Conservation (phyloP, 2,113 vertebrate species). For the Emydocephalus ijimae region DNA sequence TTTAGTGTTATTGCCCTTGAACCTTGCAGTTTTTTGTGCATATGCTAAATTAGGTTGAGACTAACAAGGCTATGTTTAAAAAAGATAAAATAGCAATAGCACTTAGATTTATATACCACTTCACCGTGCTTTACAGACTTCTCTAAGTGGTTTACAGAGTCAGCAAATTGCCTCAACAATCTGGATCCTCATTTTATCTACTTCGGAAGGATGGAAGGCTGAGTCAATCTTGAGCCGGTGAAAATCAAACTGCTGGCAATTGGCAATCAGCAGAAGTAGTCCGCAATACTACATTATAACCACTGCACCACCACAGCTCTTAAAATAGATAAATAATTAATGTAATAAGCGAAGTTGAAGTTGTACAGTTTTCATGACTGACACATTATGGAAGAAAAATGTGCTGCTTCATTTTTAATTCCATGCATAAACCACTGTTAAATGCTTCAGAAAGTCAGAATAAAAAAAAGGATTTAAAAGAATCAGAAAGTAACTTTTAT, state of each 20-base stretch:
- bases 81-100: too few relatives aligned
- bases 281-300: too few relatives aligned
- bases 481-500: neutral
- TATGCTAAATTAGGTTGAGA: constrained; percentile 40
- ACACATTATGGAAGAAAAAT: neutral
- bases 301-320: too few relatives aligned
- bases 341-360: constrained; percentile 36
- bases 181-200: too few relatives aligned
- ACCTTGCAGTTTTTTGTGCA: constrained; percentile 32
- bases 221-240: too few relatives aligned
- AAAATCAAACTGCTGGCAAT: too few relatives aligned
- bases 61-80: constrained; percentile 44
- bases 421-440: neutral
- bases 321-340: constrained; percentile 56
- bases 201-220: too few relatives aligned
- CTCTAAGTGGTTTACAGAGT: too few relatives aligned
- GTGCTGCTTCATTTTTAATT: constrained; percentile 5
- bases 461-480: neutral
- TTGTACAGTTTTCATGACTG: constrained; percentile 36
- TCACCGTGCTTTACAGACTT: too few relatives aligned
- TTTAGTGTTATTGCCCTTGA: constrained; percentile 34
- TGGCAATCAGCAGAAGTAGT: too few relatives aligned
- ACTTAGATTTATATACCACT: too few relatives aligned
- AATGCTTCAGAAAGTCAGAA: neutral
- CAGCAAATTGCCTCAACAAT: too few relatives aligned